A percentile compares a stretch with the other conserved stretches of the same genome.
Conservation (phyloP, 1,140 invertebrate genomes). For the Panagrolaimus sp. region DNA sequence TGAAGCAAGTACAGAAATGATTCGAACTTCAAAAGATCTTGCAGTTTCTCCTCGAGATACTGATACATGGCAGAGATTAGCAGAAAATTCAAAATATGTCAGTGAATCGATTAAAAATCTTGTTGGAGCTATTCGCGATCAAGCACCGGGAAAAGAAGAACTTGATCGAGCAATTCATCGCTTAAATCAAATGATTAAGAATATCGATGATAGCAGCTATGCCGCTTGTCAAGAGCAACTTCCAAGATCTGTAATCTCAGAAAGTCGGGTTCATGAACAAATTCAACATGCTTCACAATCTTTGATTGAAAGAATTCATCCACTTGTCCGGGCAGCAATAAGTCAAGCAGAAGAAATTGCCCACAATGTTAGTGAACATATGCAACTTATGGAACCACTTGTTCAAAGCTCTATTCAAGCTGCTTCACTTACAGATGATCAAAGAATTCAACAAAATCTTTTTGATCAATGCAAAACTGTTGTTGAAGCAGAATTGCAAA, state of each 20-base stretch:
- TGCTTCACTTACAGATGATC: slow-evolving; percentile 79
- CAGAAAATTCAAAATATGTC: slow-evolving; percentile 84
- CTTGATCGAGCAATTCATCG: slow-evolving; percentile 78
- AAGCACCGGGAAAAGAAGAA: slow-evolving; percentile 87
- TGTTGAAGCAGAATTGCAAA: slow-evolving; percentile 72
- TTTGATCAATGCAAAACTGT: slow-evolving; percentile 90
- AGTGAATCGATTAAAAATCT: slow-evolving; percentile 91
- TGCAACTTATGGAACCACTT: slow-evolving; percentile 76
- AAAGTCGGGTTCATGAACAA: slow-evolving; percentile 53
- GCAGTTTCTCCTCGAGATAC: slow-evolving; percentile 83
- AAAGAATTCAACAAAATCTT: slow-evolving; percentile 77
- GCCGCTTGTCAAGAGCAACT: slow-evolving; percentile 63
- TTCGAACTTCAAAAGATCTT: slow-evolving; percentile 79
- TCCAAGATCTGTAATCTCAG: slow-evolving; percentile 18
- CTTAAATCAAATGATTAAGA: slow-evolving; percentile 71
- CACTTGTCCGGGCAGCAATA: slow-evolving; percentile 75
- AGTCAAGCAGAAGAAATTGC: slow-evolving; percentile 86
- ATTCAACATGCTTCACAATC: slow-evolving; percentile 49
- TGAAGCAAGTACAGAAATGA: slow-evolving; percentile 79
- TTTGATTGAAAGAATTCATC: slow-evolving; percentile 43
- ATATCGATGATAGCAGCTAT: slow-evolving; percentile 78
- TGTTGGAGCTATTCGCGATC: slow-evolving; percentile 67
- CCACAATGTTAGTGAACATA: slow-evolving; percentile 75
- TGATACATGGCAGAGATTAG: slow-evolving; percentile 83
- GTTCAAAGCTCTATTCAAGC: slow-evolving; percentile 73